A percentile compares a stretch with the other conserved stretches of the same genome.
Conservation (phyloP, 2,888 invertebrate species). For the Drosophila antonietae region DNA sequence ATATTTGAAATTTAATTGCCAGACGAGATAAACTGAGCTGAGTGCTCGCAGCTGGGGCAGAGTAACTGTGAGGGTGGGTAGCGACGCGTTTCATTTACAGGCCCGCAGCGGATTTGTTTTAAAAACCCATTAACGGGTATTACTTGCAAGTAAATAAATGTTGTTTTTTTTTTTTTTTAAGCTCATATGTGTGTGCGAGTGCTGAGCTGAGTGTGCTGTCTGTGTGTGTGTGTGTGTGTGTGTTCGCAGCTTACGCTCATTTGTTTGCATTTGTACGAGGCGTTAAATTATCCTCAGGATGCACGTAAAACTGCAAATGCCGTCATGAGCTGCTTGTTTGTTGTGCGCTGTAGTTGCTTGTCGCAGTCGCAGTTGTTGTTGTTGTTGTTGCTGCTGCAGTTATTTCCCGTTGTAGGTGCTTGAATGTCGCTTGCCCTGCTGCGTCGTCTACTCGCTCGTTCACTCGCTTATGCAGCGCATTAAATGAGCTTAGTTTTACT, state of each 20-base stretch:
- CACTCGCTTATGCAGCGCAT: constrained; percentile 72
- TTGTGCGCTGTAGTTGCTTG: constrained; percentile 42
- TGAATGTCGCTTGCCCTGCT: constrained; percentile 28
- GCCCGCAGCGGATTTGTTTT: constrained; percentile 79
- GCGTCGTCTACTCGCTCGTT: constrained; percentile 2
- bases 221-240: not conserved
- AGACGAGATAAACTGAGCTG: constrained; percentile 35
- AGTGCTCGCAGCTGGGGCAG: not conserved
- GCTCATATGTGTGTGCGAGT: constrained; percentile 5
- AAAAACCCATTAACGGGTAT: constrained; percentile 79
- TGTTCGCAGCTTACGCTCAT: constrained; percentile 51
- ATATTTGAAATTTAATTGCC: constrained; percentile 78
- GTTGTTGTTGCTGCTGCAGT: constrained; percentile 30
- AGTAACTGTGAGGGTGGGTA: not conserved
- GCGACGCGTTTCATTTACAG: constrained; percentile 55
- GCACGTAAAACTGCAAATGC: constrained; percentile 77
- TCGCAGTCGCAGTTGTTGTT: constrained; percentile 15
- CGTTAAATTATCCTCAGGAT: constrained; percentile 79
- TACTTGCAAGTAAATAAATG: constrained; percentile 78
- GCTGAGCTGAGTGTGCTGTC: too few species aligned
- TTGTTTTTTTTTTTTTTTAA: constrained; percentile 28
- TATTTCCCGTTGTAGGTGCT: constrained; percentile 44
- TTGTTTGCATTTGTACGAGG: constrained; percentile 77
- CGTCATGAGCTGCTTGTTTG: constrained; percentile 57
- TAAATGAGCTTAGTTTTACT: constrained; percentile 79